These are phyloP conservation scores for Sepiola atlantica DNA, from an alignment of 2,888 invertebrate genomes.

Conservation along the genomic window DNA sequence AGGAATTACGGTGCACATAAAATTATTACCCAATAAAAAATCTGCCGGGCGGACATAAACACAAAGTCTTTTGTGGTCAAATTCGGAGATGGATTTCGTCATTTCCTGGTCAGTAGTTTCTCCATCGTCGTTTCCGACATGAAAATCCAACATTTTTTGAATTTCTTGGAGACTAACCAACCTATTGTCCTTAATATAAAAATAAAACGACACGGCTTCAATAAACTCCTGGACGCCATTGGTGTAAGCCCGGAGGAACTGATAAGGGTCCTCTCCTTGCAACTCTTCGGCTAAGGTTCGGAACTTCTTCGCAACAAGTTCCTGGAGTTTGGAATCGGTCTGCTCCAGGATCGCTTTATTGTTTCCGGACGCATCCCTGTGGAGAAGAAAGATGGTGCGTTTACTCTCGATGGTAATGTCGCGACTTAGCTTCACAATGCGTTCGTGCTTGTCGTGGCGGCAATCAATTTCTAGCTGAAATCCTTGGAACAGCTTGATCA, in stretches of 20 bases:
- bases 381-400: conserved; percentile 88
- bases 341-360: conserved; percentile 72
- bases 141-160: conserved; percentile 61
- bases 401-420: conserved; percentile 94
- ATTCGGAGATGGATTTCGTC: neutral
- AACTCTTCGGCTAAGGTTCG: conserved; percentile 84
- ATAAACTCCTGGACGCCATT: conserved; percentile 85
- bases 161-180: conserved; percentile 81
- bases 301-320: conserved; percentile 80
- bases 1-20: neutral
- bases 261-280: conserved; percentile 82
- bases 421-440: conserved; percentile 86
- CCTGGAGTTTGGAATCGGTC: conserved; percentile 82
- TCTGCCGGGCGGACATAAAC: conserved; percentile 34
- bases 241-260: conserved; percentile 82
- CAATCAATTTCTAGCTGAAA: conserved; percentile 79
- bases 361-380: conserved; percentile 79
- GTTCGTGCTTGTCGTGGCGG: conserved; percentile 88
- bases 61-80: neutral
- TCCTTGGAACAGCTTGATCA: conserved; percentile 63
- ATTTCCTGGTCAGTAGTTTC: neutral
- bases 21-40: conserved; percentile 33
- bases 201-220: conserved; percentile 87
- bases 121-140: neutral
- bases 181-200: conserved; percentile 80